A percentile compares a stretch with the other conserved stretches of the same genome.
These are phyloP conservation scores for Loris lydekkerianus DNA, from an alignment of 2,797 vertebrate genomes.

Conservation along the genomic window DNA sequence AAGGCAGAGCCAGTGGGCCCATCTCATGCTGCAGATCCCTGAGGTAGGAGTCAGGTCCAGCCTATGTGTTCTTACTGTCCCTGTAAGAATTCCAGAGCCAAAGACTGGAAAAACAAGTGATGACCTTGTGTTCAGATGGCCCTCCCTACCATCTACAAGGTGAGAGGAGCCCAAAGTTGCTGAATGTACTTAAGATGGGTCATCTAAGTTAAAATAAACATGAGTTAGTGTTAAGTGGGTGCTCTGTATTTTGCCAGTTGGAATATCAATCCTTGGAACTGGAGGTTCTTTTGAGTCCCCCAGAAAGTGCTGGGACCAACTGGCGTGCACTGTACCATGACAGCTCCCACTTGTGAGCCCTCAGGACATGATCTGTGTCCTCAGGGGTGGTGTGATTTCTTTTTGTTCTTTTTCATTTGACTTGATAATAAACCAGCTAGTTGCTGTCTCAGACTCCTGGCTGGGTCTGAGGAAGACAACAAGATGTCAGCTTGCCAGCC, in stretches of 20 bases:
- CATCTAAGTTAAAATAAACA: background rate
- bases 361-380: background rate
- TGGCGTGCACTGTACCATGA: background rate
- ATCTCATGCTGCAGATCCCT: constrained; percentile 90
- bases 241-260: background rate
- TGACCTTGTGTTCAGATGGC: background rate
- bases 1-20: background rate
- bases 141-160: background rate
- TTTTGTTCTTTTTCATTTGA: background rate
- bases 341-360: background rate
- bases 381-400: background rate
- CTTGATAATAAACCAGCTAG: background rate
- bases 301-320: background rate
- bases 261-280: background rate
- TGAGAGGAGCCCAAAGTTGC: background rate
- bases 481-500: background rate
- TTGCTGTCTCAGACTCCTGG: background rate
- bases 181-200: background rate
- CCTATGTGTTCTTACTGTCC: constrained; percentile 91
- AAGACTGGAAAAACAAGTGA: background rate
- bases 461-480: background rate
- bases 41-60: constrained; percentile 87
- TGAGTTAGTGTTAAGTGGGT: background rate
- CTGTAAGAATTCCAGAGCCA: constrained; percentile 79
- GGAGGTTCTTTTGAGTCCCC: background rate